Conservation (phyloP, 2,113 vertebrate genomes). For the Eupsittula cactorum region DNA sequence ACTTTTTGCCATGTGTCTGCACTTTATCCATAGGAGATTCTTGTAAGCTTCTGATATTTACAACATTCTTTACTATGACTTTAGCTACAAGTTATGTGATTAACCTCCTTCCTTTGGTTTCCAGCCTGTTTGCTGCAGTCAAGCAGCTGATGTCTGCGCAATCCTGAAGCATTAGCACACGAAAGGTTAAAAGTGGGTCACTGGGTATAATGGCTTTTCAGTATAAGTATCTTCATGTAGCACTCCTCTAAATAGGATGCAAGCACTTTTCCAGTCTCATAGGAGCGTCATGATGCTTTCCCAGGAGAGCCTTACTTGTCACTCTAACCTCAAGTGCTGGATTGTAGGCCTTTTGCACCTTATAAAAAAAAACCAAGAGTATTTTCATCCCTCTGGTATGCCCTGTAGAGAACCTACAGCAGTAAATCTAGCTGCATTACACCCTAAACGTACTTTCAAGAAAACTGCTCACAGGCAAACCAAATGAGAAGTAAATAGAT, state of each 20-base stretch:
- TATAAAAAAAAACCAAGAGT: background rate
- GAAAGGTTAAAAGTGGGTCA: background rate
- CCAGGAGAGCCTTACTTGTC: background rate
- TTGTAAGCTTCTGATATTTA: background rate
- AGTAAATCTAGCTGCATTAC: background rate
- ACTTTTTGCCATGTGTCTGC: background rate
- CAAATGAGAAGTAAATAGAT: background rate
- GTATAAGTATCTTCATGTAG: background rate
- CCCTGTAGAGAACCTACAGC: background rate
- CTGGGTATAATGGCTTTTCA: background rate
- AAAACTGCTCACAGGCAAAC: background rate
- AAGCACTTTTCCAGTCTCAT: background rate
- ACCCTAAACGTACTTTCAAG: background rate
- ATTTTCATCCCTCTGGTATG: background rate
- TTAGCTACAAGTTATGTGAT: background rate
- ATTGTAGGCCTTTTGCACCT: background rate
- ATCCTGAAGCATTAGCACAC: background rate
- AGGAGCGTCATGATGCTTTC: background rate
- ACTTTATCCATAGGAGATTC: background rate
- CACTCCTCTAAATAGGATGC: background rate
- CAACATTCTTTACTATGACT: background rate
- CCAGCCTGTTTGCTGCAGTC: background rate
- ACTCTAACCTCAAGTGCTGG: background rate
- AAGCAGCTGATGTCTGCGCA: background rate
- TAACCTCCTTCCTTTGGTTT: background rate